phyloP scores from a whole-genome alignment of 2,113 vertebrate genomes.

The Guaruba guarouba region DNA sequence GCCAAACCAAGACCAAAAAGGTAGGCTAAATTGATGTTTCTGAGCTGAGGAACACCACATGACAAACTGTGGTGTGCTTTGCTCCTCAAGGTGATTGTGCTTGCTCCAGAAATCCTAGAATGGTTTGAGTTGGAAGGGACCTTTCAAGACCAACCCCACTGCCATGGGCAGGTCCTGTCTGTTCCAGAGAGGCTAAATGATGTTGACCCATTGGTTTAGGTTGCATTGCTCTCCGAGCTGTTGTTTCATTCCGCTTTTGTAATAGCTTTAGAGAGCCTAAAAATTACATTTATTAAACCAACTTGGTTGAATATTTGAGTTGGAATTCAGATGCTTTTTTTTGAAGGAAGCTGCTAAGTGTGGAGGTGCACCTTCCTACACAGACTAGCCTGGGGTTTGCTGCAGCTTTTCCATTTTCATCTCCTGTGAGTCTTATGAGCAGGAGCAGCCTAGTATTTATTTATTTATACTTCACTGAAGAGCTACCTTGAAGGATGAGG shows the following conservation, averaged over 20 bases:
- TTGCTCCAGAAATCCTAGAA: not conserved
- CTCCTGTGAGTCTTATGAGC: not conserved
- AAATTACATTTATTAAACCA: not conserved
- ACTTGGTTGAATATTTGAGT: not conserved
- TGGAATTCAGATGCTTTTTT: not conserved
- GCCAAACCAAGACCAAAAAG: constrained; percentile 57
- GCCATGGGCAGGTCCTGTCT: fast-evolving
- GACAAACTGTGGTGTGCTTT: not conserved
- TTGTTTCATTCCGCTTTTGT: not conserved
- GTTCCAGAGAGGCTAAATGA: not conserved
- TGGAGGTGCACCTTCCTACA: not conserved
- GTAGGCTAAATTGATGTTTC: constrained; percentile 32
- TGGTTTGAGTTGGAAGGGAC: not conserved
- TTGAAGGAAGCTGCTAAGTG: not conserved
- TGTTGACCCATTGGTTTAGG: not conserved
- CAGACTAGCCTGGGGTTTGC: not conserved
- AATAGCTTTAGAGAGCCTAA: not conserved
- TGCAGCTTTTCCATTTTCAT: not conserved
- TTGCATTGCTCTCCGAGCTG: not conserved
- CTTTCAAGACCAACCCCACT: not conserved
- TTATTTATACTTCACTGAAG: not conserved
- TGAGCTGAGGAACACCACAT: not conserved
- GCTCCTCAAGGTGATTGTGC: not conserved
- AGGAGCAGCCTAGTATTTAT: not conserved
- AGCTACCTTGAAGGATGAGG: not conserved